Evolutionary conservation across 1,140 invertebrate genomes (phyloP).

Genomic region (Brevipalpus yothersi): DNA sequence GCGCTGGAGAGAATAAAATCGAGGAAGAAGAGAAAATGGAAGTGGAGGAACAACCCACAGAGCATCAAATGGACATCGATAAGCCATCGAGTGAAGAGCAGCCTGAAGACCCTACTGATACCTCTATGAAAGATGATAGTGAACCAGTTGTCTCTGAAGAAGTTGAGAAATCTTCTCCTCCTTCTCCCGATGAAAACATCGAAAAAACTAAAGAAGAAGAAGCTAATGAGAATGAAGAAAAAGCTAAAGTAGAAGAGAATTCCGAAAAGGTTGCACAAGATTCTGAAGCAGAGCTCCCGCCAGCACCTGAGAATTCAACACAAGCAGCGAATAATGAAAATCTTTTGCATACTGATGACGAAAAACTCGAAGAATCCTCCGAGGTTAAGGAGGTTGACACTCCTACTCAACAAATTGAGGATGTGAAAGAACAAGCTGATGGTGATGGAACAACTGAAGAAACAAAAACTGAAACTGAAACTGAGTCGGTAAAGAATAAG

Average conservation of each 20-base stretch:
- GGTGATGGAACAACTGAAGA: not conserved
- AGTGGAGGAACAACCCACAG: not conserved
- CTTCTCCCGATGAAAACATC: not conserved
- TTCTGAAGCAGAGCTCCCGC: not conserved
- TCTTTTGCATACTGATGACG: not conserved
- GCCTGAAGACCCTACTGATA: too few relatives aligned
- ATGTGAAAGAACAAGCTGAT: conserved; percentile 5
- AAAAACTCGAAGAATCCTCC: not conserved
- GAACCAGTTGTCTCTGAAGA: too few relatives aligned
- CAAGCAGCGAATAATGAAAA: conserved; percentile 5
- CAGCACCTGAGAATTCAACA: not conserved
- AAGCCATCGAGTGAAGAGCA: not conserved
- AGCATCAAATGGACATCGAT: not conserved
- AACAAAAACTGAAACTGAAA: conserved; percentile 4
- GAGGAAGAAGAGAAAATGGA: not conserved
- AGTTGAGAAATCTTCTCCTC: too few relatives aligned
- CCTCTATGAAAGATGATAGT: too few relatives aligned
- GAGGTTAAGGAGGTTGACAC: conserved; percentile 4
- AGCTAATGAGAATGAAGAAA: not conserved
- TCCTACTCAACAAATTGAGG: conserved; percentile 4
- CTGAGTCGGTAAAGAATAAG: conserved; percentile 14
- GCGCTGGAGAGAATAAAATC: not conserved
- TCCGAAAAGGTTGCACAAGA: conserved; percentile 1
- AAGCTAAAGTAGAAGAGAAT: conserved; percentile 7
- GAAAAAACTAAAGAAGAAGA: not conserved